Conservation (phyloP, 2,113 vertebrate species). For the Tupaia chinensis region DNA sequence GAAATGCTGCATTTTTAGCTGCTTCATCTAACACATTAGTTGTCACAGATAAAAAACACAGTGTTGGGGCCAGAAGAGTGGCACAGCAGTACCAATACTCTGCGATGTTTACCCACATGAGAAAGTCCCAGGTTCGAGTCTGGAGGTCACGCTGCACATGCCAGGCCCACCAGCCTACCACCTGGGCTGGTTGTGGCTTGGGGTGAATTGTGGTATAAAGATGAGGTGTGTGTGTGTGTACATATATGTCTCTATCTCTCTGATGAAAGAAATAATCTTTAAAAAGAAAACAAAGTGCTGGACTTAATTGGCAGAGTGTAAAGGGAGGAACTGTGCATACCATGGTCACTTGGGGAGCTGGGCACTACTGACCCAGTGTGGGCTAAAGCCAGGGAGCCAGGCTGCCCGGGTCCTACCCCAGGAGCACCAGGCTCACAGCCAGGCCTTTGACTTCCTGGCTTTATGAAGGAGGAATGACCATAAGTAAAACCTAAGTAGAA, state of each 20-base stretch:
- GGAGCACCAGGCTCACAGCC: not conserved
- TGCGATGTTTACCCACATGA: no score
- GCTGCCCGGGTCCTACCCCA: not conserved
- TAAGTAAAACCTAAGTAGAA: not conserved
- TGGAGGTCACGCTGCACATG: no score
- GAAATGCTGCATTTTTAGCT: not conserved
- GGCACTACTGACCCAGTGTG: not conserved
- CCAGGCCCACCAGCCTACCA: no score
- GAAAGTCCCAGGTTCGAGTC: no score
- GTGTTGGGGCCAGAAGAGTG: not conserved
- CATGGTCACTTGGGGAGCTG: fast-evolving
- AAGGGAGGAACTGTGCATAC: not conserved
- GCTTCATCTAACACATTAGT: not conserved
- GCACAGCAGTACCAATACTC: no score
- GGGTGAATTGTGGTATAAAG: no score
- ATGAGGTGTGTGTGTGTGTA: no score
- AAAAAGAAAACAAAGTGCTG: not conserved
- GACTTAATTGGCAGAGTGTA: not conserved
- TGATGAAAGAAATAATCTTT: no score
- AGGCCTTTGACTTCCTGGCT: not conserved
- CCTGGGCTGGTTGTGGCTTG: no score
- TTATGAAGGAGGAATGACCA: not conserved
- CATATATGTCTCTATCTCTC: no score
- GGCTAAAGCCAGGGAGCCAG: not conserved
- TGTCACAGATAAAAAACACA: not conserved